Evolutionary conservation across 2,113 vertebrate genomes (phyloP).

Genomic region (Lophius piscatorius): DNA sequence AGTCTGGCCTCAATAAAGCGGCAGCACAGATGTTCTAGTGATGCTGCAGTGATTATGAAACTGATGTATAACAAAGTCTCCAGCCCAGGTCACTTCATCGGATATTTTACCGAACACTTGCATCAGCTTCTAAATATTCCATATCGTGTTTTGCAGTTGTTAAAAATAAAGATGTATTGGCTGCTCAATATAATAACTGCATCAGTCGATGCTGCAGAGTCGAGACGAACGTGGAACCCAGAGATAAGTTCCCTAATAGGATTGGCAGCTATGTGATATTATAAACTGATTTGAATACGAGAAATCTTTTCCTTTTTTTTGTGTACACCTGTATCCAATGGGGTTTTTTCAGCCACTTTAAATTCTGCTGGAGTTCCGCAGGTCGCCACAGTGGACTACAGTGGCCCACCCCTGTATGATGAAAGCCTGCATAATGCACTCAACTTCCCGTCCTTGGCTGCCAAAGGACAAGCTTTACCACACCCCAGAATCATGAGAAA

Average conservation of each 20-base stretch:
- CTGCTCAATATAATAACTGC: conserved; percentile 1
- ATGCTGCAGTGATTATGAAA: conserved; percentile 10
- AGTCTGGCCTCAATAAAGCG: neutral
- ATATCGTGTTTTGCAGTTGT: neutral
- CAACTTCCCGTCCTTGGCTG: conserved; percentile 31
- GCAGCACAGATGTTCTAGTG: conserved; percentile 14
- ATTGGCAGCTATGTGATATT: conserved; percentile 1
- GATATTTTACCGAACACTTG: neutral
- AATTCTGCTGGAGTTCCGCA: conserved; percentile 29
- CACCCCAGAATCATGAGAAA: conserved; percentile 41
- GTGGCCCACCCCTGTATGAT: conserved; percentile 17
- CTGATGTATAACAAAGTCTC: neutral
- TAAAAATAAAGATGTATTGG: neutral
- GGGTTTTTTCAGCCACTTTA: conserved; percentile 18
- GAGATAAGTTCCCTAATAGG: conserved; percentile 26
- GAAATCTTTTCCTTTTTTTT: neutral
- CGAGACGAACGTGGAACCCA: conserved; percentile 5
- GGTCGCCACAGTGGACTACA: conserved; percentile 6
- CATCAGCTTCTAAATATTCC: neutral
- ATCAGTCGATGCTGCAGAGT: conserved; percentile 16
- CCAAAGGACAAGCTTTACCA: conserved; percentile 25
- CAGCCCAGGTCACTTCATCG: neutral
- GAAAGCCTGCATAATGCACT: conserved; percentile 38
- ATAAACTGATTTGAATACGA: neutral
- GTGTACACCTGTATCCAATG: neutral